phyloP scores from a whole-genome alignment of 1,140 invertebrate species.

The Drosophila subobscura region DNA sequence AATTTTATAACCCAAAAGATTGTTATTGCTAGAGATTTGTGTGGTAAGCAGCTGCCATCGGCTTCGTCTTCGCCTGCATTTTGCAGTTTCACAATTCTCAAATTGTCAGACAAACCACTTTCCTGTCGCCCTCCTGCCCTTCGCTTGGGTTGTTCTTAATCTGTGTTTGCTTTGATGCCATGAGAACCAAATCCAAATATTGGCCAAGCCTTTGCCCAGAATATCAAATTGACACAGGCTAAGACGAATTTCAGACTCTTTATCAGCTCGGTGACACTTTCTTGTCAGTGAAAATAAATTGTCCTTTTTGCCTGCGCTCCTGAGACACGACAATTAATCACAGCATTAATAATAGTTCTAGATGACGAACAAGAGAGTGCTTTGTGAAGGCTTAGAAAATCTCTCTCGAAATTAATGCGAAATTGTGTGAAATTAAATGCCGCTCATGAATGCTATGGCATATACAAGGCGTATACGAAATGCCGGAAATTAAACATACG shows the following conservation, averaged over 20 bases:
- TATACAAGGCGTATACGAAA: constrained; percentile 64
- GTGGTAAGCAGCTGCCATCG: constrained; percentile 30
- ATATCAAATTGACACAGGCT: constrained; percentile 50
- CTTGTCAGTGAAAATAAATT: constrained; percentile 64
- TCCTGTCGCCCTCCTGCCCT: background rate
- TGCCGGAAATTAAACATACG: constrained; percentile 79
- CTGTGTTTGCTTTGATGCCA: constrained; percentile 47
- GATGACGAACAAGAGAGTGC: constrained; percentile 1
- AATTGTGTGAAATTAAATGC: constrained; percentile 44
- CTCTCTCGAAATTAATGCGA: constrained; percentile 43
- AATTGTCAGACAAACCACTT: constrained; percentile 16
- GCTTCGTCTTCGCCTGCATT: constrained; percentile 2
- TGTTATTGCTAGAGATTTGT: constrained; percentile 69
- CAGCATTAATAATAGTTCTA: constrained; percentile 65
- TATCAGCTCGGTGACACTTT: constrained; percentile 69
- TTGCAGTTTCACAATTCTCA: constrained; percentile 35
- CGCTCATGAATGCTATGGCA: constrained; percentile 27
- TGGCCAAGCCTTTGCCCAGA: constrained; percentile 37
- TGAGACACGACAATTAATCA: constrained; percentile 52
- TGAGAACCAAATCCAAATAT: constrained; percentile 46
- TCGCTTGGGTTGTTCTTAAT: constrained; percentile 20
- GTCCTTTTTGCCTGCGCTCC: constrained; percentile 27
- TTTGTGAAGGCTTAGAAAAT: constrained; percentile 27
- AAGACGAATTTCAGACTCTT: constrained; percentile 25
- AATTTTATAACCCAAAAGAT: constrained; percentile 70